These are phyloP conservation scores for Galagoides demidoff DNA, from an alignment of 2,797 vertebrate genomes.

Conservation along the genomic window DNA sequence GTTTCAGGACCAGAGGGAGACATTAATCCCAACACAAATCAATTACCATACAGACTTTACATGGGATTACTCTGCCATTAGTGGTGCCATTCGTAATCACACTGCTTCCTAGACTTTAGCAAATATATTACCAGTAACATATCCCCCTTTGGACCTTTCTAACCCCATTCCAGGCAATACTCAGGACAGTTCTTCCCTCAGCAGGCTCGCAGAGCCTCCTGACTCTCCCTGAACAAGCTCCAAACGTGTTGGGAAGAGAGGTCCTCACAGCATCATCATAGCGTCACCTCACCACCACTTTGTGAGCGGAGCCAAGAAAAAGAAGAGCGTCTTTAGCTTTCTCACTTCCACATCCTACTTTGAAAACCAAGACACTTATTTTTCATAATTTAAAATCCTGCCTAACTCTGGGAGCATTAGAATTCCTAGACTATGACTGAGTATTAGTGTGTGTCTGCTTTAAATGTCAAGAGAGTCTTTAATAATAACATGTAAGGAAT, in stretches of 20 bases:
- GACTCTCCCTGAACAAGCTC: conserved; percentile 68
- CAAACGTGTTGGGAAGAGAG: conserved; percentile 34
- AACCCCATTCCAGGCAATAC: conserved; percentile 21
- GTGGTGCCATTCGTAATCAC: not conserved
- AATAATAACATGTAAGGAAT: conserved; percentile 83
- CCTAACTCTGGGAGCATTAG: conserved; percentile 85
- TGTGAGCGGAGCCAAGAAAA: conserved; percentile 76
- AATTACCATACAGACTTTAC: not conserved
- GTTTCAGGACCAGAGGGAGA: conserved; percentile 43
- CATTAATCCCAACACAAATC: conserved; percentile 16
- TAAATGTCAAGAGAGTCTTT: conserved; percentile 88
- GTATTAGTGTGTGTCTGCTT: conserved; percentile 87
- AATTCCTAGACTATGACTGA: conserved; percentile 90
- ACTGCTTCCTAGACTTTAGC: not conserved
- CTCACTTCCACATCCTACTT: conserved; percentile 82
- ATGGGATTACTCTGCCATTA: conserved; percentile 28
- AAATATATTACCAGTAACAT: not conserved
- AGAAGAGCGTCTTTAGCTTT: conserved; percentile 79
- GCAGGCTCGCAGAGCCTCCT: not conserved
- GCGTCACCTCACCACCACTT: conserved; percentile 64
- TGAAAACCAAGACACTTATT: conserved; percentile 84
- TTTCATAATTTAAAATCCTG: conserved; percentile 87
- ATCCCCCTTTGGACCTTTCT: conserved; percentile 45
- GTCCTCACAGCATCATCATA: conserved; percentile 6
- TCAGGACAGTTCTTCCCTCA: conserved; percentile 44